Conservation (phyloP, 2,113 vertebrate species). For the Nannobrachium achirus region DNA sequence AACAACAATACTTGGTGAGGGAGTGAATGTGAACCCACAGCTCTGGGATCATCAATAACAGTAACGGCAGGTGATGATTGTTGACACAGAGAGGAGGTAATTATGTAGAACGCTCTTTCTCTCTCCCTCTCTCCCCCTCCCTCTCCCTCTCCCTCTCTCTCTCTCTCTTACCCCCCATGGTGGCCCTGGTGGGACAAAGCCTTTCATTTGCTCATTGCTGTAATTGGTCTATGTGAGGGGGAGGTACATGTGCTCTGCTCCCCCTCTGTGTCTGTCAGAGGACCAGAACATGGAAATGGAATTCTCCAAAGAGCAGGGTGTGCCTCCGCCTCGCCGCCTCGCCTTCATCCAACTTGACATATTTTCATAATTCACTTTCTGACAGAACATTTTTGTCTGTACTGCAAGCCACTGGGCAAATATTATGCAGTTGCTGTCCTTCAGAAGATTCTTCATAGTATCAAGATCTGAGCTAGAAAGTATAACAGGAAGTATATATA, state of each 20-base stretch:
- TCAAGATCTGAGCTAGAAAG: conserved; percentile 42
- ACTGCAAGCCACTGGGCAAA: conserved; percentile 59
- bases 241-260: conserved; percentile 72
- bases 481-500: no score
- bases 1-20: no score
- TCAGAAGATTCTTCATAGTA: conserved; percentile 48
- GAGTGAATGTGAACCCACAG: no score
- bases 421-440: conserved; percentile 52
- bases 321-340: conserved; percentile 39
- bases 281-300: conserved; percentile 76
- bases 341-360: conserved; percentile 70
- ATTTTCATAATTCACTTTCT: conserved; percentile 65
- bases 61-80: conserved; percentile 56
- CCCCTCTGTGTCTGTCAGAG: conserved; percentile 73
- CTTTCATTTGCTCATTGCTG: conserved; percentile 78
- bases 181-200: conserved; percentile 76
- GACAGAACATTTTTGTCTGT: conserved; percentile 62
- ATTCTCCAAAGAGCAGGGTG: conserved; percentile 68
- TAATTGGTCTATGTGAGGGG: conserved; percentile 76
- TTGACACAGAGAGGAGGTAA: conserved; percentile 39
- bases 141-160: conserved; percentile 23
- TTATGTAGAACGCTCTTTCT: conserved; percentile 54
- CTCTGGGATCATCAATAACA: conserved; percentile 50
- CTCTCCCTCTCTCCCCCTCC: conserved; percentile 11
- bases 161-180: conserved; percentile 64